These are phyloP conservation scores for Thereva unica DNA, from an alignment of 2,888 invertebrate genomes.

Conservation along the genomic window DNA sequence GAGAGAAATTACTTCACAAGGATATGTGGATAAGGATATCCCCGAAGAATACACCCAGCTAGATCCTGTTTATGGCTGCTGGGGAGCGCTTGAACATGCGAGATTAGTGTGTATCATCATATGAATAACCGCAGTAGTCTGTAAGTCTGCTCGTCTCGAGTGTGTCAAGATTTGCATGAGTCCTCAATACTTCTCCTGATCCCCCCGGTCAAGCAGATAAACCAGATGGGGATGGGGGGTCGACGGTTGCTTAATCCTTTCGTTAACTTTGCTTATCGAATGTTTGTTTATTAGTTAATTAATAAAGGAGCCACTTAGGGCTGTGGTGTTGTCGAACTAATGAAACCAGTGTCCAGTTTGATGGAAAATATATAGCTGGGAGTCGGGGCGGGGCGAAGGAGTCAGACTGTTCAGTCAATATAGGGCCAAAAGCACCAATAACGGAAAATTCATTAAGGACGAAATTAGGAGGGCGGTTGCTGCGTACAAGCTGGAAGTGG, in stretches of 20 bases:
- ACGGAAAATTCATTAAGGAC: no score
- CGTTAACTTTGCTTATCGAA: constrained; percentile 37
- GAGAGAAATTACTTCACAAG: constrained; percentile 25
- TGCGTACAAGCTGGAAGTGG: no score
- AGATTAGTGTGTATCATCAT: constrained; percentile 34
- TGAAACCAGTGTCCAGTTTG: no score
- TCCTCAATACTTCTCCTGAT: constrained; percentile 3
- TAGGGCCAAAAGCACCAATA: no score
- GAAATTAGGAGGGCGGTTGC: no score
- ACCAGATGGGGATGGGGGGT: no score
- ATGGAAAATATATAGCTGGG: no score
- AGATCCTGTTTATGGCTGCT: constrained; percentile 33
- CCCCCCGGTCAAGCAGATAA: constrained; percentile 9
- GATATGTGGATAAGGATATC: constrained; percentile 30
- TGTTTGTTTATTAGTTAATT: constrained; percentile 41
- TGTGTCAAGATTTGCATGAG: constrained; percentile 40
- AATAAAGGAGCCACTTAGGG: constrained; percentile 26
- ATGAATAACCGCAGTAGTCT: constrained; percentile 15
- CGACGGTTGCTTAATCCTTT: constrained; percentile 27
- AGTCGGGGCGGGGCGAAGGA: no score
- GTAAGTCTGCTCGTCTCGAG: constrained; percentile 13
- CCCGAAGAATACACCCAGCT: constrained; percentile 20
- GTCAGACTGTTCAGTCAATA: no score
- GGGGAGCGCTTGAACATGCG: constrained; percentile 24
- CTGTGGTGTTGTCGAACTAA: no score